These are phyloP conservation scores for Eupristina koningsbergeri DNA, from an alignment of 1,140 invertebrate species.

Conservation along the genomic window DNA sequence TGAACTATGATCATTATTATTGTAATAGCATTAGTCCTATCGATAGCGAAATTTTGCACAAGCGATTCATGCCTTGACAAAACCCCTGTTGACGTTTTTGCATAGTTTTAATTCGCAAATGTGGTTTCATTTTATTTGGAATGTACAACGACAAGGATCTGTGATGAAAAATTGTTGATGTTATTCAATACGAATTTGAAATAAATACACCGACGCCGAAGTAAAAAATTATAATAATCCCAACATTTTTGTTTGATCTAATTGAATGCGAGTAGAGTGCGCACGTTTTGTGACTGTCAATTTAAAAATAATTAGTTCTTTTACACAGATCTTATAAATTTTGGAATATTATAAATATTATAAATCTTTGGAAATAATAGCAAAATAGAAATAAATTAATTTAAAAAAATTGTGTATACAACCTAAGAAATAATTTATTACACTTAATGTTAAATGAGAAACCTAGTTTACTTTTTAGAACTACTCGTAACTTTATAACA, in stretches of 20 bases:
- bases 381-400: not conserved
- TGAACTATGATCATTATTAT: not conserved
- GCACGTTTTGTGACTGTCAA: not conserved
- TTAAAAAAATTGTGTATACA: not conserved
- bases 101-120: not conserved
- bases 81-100: not conserved
- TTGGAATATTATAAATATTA: not conserved
- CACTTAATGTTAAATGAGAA: too few species aligned
- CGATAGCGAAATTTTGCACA: not conserved
- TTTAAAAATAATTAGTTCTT: not conserved
- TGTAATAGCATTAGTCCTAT: not conserved
- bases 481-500: too few species aligned
- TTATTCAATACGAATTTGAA: conserved; percentile 19
- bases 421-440: not conserved
- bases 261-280: not conserved
- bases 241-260: not conserved
- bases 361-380: not conserved
- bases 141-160: conserved; percentile 45
- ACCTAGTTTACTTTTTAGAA: too few species aligned
- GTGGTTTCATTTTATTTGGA: not conserved
- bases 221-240: not conserved
- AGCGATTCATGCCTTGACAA: not conserved
- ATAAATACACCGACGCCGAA: not conserved
- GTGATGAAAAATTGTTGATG: conserved; percentile 42
- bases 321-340: not conserved